These are phyloP conservation scores for Cancer borealis DNA, from an alignment of 2,888 invertebrate species.

Conservation along the genomic window DNA sequence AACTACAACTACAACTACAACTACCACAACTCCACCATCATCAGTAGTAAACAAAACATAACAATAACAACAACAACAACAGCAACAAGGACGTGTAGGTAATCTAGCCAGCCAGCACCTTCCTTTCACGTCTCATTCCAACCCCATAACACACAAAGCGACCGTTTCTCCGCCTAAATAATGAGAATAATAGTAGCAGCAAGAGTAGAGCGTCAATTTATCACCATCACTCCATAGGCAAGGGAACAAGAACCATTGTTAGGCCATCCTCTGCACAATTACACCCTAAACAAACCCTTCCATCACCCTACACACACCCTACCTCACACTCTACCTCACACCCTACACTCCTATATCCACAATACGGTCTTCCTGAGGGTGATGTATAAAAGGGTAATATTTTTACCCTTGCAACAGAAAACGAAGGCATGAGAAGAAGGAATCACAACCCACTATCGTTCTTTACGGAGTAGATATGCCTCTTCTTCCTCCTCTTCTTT, in stretches of 20 bases:
- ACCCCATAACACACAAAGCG: too few relatives aligned
- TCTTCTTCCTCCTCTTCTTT: background rate
- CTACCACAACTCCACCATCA: too few relatives aligned
- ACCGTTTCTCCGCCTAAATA: background rate
- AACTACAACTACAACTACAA: too few relatives aligned
- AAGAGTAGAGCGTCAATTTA: background rate
- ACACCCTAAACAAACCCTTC: background rate
- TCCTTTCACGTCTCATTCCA: too few relatives aligned
- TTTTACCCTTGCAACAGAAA: background rate
- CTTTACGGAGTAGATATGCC: background rate
- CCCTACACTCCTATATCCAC: background rate
- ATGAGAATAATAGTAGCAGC: background rate
- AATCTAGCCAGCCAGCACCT: too few relatives aligned
- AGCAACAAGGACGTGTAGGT: too few relatives aligned
- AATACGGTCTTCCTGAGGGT: background rate
- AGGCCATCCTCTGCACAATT: background rate
- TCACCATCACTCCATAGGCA: background rate
- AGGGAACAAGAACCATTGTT: constrained; percentile 6
- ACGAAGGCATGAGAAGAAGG: background rate
- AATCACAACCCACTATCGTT: background rate
- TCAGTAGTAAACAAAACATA: too few relatives aligned
- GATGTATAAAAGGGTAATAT: background rate
- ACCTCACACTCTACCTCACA: background rate
- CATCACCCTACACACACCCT: background rate
- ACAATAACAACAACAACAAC: too few relatives aligned